Evolutionary conservation across 2,888 invertebrate genomes (phyloP).

Genomic region (Napeogenes sylphis): DNA sequence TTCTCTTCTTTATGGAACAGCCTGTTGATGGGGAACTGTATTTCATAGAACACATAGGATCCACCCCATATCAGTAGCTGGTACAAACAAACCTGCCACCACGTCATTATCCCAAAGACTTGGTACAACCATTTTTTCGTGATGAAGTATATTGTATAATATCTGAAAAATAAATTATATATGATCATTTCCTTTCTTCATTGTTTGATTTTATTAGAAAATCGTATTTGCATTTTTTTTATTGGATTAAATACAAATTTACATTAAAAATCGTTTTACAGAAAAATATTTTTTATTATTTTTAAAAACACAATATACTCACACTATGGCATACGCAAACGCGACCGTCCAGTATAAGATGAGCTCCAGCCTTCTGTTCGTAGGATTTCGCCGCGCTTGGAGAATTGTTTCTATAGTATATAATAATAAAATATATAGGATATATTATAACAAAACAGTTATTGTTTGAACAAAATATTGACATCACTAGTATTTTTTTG

Average conservation of each 20-base stretch:
- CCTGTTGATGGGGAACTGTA: slow-evolving; percentile 63
- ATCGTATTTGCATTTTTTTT: not conserved
- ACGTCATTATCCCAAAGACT: slow-evolving; percentile 70
- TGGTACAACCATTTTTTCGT: slow-evolving; percentile 72
- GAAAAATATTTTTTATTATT: too few relatives aligned
- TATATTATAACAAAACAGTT: not conserved
- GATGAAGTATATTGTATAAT: slow-evolving; percentile 67
- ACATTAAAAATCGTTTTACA: too few relatives aligned
- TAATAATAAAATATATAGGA: not conserved
- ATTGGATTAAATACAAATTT: not conserved
- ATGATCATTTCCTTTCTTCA: not conserved
- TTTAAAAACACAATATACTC: slow-evolving; percentile 34
- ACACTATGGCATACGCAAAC: slow-evolving; percentile 60
- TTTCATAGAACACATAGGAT: slow-evolving; percentile 54
- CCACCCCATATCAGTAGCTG: slow-evolving; percentile 57
- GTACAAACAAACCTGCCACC: slow-evolving; percentile 69
- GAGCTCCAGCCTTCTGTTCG: slow-evolving; percentile 47
- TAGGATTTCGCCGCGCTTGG: slow-evolving; percentile 52
- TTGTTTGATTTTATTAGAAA: not conserved
- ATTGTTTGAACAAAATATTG: not conserved
- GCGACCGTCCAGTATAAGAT: slow-evolving; percentile 40
- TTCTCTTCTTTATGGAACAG: slow-evolving; percentile 44
- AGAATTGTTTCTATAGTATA: slow-evolving; percentile 59
- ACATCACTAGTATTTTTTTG: too few relatives aligned
- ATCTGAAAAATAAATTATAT: slow-evolving; percentile 41